Evolutionary conservation across 2,888 invertebrate species (phyloP).

Genomic region (Euphydryas editha): DNA sequence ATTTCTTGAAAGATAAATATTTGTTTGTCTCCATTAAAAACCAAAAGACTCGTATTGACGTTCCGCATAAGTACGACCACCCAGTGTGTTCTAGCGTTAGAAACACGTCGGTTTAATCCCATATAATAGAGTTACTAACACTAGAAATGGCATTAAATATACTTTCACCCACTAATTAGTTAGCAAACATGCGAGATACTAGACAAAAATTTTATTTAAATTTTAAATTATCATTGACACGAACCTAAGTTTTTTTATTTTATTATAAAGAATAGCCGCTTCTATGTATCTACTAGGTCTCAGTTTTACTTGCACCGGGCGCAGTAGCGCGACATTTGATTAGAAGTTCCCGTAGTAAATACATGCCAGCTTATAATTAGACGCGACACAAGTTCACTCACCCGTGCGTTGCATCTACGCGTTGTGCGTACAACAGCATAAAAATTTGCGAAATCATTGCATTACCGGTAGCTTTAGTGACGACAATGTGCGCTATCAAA

Average conservation of each 20-base stretch:
- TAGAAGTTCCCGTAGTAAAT: slow-evolving; percentile 18
- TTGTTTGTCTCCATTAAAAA: neutral
- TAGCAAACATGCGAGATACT: no score
- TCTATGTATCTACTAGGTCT: neutral
- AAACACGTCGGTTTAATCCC: slow-evolving; percentile 5
- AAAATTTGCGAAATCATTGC: neutral
- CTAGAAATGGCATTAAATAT: neutral
- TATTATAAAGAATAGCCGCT: neutral
- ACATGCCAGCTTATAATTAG: slow-evolving; percentile 36
- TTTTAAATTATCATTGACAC: no score
- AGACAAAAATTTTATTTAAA: no score
- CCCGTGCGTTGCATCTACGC: slow-evolving; percentile 14
- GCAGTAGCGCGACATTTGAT: slow-evolving; percentile 27
- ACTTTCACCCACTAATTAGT: no score
- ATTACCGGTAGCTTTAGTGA: neutral
- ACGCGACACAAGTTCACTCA: slow-evolving; percentile 29
- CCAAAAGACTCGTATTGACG: neutral
- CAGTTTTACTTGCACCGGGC: slow-evolving; percentile 1
- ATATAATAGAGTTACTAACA: neutral
- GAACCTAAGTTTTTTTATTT: no score
- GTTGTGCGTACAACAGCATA: neutral
- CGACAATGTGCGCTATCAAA: no score
- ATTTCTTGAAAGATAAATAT: no score
- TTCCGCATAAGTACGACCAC: neutral
- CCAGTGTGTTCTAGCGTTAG: neutral